Base-by-base conservation (phyloP, 2,888 invertebrate genomes). In the Agrochola circellaris region DNA sequence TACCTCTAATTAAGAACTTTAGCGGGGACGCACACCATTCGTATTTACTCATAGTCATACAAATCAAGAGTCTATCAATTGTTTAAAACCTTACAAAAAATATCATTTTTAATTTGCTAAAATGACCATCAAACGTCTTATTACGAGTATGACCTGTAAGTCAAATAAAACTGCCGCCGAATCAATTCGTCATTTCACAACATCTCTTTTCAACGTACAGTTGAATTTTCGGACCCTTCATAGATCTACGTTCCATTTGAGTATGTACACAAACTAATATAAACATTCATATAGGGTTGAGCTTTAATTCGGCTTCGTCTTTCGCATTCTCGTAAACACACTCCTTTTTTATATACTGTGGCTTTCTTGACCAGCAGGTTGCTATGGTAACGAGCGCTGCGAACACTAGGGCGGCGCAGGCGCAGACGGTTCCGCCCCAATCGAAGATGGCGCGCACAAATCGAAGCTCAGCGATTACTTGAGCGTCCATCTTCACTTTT, bases 401-500 rank as follows among this genome's bases (percentile, higher is more conserved):
- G 54, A 97, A 94, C 23, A 93, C 89, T 0, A 98, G 95, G 0
- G 98, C 95, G 0, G 92, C 88, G 82, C 93, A 94, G 0, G 95
- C 94, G 90, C 95, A 94, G 0, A 93, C 92, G 0, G 91, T 91
- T 0, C 93, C 93, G 8, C 96, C 96, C 96, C 96, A 96, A 75
- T 96, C 96, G 2, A 92, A 81, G 2, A 95, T 89, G 42, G 91
- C 85, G 34, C 96, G 93, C 3, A 95, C 95, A 54, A 90, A 81
- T 0, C 92, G 88, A n/a, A 98, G 92, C 71, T 97, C 97, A 0
- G 93, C 91, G 0, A 97, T 95, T 69, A 98, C 91, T 0, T 97
- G 94, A 0, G 97, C 96, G 0, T 97, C 97, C 1, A 98, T 95
- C 23, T 94, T 92, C 2, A 98, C 98, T 76, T 95, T 97, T 90